Base-by-base conservation (phyloP, 2,888 invertebrate species). In the Vesta saturnalis region DNA sequence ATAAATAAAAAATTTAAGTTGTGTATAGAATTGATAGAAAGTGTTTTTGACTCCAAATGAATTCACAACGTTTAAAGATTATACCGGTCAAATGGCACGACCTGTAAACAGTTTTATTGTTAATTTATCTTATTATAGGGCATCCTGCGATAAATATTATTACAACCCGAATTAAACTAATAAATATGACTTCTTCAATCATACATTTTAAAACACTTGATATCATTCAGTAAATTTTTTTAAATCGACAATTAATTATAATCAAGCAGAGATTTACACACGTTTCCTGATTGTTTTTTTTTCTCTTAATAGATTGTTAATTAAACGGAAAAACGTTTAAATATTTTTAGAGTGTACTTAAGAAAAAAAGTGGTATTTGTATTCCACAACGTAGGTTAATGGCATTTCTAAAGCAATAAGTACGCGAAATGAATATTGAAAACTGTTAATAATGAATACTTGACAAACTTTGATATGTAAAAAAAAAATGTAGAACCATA, bases 41-140 rank as follows among this genome's bases (percentile, higher is more conserved):
- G 23, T 56, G 23, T 56, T 30, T n/a, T 49, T 56, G 30, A 46
- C 39, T 35, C 70, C 65, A 73, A 56, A 60, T 64, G 39, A 64
- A 64, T 58, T 55, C 58, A 46, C 23, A 67, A 65, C 54, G 59
- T 62, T 63, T 47, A 47, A 62, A 67, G 59, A 80, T 80, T 78
- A 79, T 76, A 77, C 73, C 74, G 77, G 77, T 77, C 76, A 77
- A 71, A 77, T 76, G 79, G 73, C 79, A 71, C 74, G 80, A 80
- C 79, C 79, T 76, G 72, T 75, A 74, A 73, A 76, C 77, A 78
- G 78, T 79, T 79, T 80, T 79, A 79, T 80, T 79, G 79, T 79
- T 77, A 69, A 78, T 79, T 79, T 79, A 80, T 80, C 80, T 74
- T 72, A 72, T 74, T 58, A 62, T 59, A 60, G 64, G 52, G 57